Evolutionary conservation across 2,113 vertebrate genomes (phyloP), one percentile per base, ranked within the genome.

Genomic region (Genyomyrus donnyi): DNA sequence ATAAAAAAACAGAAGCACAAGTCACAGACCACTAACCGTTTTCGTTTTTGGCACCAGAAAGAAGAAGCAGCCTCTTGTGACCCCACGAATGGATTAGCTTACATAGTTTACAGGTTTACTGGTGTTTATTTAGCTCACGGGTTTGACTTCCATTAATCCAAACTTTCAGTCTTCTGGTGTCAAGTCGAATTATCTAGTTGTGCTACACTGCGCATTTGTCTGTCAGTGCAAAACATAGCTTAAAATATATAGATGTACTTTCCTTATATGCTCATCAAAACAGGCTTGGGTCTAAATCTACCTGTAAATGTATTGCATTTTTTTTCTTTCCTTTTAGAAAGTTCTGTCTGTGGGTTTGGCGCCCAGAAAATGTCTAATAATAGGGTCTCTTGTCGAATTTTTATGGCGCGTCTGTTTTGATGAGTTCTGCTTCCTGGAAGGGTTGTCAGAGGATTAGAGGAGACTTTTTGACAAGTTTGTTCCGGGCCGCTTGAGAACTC

Each of bases 51-150:
- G 31, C 74, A 80, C 83, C 45, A 48, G 83, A 48, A 19, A 2
- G 42, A 48, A 85, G 42, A 46, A 48, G 83, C 9, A 48, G 5
- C 35, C 74, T 39, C 35, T 39, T 35, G 42, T 80, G 45, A 48
- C 9, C 83, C 21, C 39, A 21, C 8, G 0, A 5, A 48, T 46
- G 46, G 45, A 85, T 46, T 85, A 48, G 21, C 21, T 24, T 48
- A 46, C 39, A 45, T 85, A n/a, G 21, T 21, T 85, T 85, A 85
- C 80, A 85, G 80, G 91, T 92, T 94, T 91, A 45, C 90, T 91
- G 89, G 39, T 85, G 42, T 85, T 39, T 42, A 21, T 83, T 83
- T 85, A 85, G 83, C 21, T 9, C 45, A 85, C 2, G 21, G 3
- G 21, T 48, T 85, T 48, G 39, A 48, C 17, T 48, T 85, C 83